A percentile compares a stretch with the other conserved stretches of the same genome.
phyloP scores from a whole-genome alignment of 2,888 invertebrate species.

The Tachina lurida region DNA sequence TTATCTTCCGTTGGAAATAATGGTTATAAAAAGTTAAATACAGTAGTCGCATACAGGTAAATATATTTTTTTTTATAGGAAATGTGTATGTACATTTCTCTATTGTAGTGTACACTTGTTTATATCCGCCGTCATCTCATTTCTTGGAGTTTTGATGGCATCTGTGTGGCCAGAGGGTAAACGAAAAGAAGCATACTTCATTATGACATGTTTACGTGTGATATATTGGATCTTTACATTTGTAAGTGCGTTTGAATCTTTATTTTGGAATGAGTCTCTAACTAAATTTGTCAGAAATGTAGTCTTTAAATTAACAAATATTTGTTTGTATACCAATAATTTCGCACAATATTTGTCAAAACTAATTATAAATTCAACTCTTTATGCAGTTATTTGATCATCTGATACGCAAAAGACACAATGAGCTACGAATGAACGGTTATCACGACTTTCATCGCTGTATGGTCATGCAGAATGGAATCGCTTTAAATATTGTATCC shows the following conservation, averaged over 20 bases:
- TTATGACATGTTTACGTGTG: conserved; percentile 85
- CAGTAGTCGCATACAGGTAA: conserved; percentile 81
- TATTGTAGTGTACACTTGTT: conserved; percentile 79
- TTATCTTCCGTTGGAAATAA: conserved; percentile 78
- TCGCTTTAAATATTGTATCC: conserved; percentile 86
- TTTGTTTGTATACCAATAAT: too few relatives aligned
- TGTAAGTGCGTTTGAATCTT: conserved; percentile 80
- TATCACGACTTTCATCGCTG: conserved; percentile 88
- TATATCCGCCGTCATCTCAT: conserved; percentile 80
- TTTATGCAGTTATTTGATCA: conserved; percentile 84
- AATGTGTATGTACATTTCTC: neutral
- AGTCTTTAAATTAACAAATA: too few relatives aligned
- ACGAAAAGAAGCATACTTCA: conserved; percentile 85
- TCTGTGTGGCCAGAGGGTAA: conserved; percentile 78
- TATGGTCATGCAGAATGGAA: conserved; percentile 85
- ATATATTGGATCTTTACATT: conserved; percentile 85
- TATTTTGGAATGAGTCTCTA: too few relatives aligned
- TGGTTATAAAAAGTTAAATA: conserved; percentile 79
- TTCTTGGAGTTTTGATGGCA: conserved; percentile 79
- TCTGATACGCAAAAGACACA: conserved; percentile 85
- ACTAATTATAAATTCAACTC: neutral
- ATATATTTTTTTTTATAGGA: neutral
- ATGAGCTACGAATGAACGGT: conserved; percentile 86
- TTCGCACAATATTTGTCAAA: neutral
- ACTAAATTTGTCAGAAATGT: too few relatives aligned